phyloP scores from a whole-genome alignment of 2,113 vertebrate species.

The Gymnorhina tibicen region DNA sequence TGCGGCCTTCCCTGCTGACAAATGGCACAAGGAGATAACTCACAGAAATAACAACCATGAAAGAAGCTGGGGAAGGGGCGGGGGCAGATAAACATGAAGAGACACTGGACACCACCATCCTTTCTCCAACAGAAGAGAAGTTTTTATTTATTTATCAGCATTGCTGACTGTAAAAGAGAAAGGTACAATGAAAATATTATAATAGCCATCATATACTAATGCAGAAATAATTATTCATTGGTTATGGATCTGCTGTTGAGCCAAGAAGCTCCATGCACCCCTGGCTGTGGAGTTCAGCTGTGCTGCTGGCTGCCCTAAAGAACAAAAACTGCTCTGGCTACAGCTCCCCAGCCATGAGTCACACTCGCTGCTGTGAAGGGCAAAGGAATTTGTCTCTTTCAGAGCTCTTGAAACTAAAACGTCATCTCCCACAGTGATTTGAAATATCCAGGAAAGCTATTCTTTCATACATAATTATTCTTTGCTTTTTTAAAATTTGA shows the following conservation, averaged over 20 bases:
- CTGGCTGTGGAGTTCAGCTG: not conserved
- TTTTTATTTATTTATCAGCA: accelerated
- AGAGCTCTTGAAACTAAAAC: not conserved
- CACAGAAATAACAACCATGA: not conserved
- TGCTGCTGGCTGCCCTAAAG: not conserved
- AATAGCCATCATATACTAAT: not conserved
- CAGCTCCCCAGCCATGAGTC: not conserved
- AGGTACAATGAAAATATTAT: not conserved
- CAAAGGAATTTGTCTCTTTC: not conserved
- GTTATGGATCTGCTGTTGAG: not conserved
- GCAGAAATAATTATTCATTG: not conserved
- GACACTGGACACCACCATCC: not conserved
- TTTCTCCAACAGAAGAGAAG: not conserved
- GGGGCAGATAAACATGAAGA: not conserved
- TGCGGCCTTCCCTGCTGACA: not conserved
- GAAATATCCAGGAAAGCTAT: not conserved
- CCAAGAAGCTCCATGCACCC: not conserved
- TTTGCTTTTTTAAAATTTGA: accelerated
- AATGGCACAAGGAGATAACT: not conserved
- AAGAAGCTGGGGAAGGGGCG: not conserved
- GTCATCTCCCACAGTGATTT: not conserved
- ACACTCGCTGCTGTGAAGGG: not conserved
- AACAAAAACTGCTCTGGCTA: not conserved
- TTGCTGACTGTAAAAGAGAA: not conserved
- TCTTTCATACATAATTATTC: not conserved